These are phyloP conservation scores for Ditula angustiorana DNA, from an alignment of 2,888 invertebrate species.

Conservation along the genomic window DNA sequence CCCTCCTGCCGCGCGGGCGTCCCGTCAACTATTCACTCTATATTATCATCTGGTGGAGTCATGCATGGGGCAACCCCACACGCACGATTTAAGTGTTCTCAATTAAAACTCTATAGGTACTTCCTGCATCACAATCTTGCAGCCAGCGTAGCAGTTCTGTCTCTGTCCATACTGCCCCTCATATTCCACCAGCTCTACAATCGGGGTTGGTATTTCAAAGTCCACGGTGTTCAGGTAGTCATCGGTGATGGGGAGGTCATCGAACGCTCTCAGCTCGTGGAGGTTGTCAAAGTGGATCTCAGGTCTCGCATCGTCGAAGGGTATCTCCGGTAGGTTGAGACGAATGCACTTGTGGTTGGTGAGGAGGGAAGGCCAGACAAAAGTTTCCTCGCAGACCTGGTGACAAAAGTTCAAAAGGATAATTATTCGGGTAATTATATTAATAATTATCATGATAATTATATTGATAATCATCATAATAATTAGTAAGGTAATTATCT, in stretches of 20 bases:
- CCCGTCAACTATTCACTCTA: too few species aligned
- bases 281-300: constrained; percentile 69
- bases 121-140: constrained; percentile 70
- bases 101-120: constrained; percentile 75
- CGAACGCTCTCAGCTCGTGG: constrained; percentile 54
- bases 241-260: constrained; percentile 58
- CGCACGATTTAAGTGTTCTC: not conserved
- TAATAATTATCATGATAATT: too few species aligned
- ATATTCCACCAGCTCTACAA: constrained; percentile 65
- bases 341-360: constrained; percentile 67
- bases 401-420: not conserved
- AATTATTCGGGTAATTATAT: too few species aligned
- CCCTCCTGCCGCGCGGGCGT: too few species aligned
- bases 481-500: too few species aligned
- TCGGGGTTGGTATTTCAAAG: constrained; percentile 73
- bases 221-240: constrained; percentile 64
- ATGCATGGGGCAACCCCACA: not conserved
- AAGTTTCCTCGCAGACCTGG: constrained; percentile 66
- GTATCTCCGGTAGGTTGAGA: constrained; percentile 60
- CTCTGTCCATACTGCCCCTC: constrained; percentile 45
- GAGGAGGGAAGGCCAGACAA: constrained; percentile 69
- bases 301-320: constrained; percentile 65
- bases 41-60: too few species aligned
- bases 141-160: constrained; percentile 53
- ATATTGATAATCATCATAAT: too few species aligned